These are phyloP conservation scores for Saguinus midas DNA, from an alignment of 2,113 vertebrate genomes.

Conservation along the genomic window DNA sequence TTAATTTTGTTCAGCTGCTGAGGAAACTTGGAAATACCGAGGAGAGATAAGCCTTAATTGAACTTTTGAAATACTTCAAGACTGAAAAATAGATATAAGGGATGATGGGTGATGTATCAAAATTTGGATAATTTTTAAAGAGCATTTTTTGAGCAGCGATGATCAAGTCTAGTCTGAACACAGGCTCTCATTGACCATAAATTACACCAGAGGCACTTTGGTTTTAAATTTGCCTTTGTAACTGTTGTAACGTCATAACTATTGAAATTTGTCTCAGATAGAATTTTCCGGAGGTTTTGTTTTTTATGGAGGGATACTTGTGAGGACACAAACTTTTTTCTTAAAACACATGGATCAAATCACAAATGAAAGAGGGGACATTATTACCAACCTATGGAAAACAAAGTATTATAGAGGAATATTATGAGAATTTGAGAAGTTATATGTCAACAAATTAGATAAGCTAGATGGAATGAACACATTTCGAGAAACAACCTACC, in stretches of 20 bases:
- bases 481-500: neutral
- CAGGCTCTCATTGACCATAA: neutral
- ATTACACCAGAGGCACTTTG: neutral
- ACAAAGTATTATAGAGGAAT: neutral
- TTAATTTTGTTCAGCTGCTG: neutral
- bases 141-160: neutral
- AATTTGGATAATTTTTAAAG: neutral
- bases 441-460: neutral
- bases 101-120: neutral
- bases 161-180: neutral
- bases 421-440: neutral
- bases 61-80: neutral
- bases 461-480: neutral
- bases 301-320: neutral
- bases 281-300: conserved; percentile 20
- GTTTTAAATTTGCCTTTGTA: neutral
- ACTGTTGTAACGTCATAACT: neutral
- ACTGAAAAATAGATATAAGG: neutral
- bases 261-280: neutral
- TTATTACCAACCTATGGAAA: neutral
- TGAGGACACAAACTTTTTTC: neutral
- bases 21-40: neutral
- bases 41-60: neutral
- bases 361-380: neutral
- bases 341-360: neutral